These are phyloP conservation scores for Habroteleia sp. DNA, from an alignment of 2,888 invertebrate species.

Conservation along the genomic window DNA sequence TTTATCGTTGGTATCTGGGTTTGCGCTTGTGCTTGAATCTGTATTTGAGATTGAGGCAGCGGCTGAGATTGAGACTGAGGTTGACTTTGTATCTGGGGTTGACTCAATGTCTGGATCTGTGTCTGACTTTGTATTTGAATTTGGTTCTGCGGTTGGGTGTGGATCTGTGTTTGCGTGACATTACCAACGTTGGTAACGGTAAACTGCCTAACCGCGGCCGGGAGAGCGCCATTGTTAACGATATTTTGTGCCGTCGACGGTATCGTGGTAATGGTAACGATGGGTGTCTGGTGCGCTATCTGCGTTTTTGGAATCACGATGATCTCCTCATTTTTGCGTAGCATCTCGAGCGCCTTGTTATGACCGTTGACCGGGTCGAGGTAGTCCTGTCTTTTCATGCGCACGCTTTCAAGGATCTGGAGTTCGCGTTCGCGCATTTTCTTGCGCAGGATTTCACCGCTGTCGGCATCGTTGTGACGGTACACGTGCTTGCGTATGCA, in stretches of 20 bases:
- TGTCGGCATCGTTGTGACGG: constrained; percentile 72
- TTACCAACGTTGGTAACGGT: constrained; percentile 20
- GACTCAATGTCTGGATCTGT: too few species aligned
- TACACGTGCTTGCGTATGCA: constrained; percentile 73
- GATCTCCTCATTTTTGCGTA: constrained; percentile 75
- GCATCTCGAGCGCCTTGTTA: constrained; percentile 70
- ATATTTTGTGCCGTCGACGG: constrained; percentile 21
- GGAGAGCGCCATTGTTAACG: neutral
- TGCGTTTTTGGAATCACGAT: constrained; percentile 74
- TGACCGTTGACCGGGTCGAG: constrained; percentile 71
- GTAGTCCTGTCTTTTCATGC: constrained; percentile 71
- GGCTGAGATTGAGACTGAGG: neutral
- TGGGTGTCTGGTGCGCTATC: constrained; percentile 55
- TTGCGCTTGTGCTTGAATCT: constrained; percentile 33
- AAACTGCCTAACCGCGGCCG: constrained; percentile 8
- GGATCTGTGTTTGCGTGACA: constrained; percentile 50
- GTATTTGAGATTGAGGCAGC: neutral
- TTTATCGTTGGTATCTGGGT: constrained; percentile 50
- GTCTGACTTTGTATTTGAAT: too few species aligned
- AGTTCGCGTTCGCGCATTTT: constrained; percentile 76
- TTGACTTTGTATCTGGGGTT: too few species aligned
- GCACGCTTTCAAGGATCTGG: constrained; percentile 72
- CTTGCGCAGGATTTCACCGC: constrained; percentile 71
- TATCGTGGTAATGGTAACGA: constrained; percentile 63
- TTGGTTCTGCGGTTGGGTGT: too few species aligned